Conservation (phyloP, 2,797 vertebrate species). For the Oreonectes daqikongensis region DNA sequence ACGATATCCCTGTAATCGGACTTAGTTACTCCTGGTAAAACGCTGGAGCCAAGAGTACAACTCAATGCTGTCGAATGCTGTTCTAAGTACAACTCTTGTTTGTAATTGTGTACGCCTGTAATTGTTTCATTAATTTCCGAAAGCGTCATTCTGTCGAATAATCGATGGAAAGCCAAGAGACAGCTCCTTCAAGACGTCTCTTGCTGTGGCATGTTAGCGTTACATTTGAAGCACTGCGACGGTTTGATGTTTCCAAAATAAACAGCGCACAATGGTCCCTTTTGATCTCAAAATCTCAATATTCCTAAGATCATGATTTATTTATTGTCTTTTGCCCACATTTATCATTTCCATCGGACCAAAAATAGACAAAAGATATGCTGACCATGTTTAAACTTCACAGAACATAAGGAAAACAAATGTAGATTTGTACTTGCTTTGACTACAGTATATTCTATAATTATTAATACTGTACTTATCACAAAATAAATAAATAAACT, state of each 20-base stretch:
- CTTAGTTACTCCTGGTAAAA: constrained; percentile 11
- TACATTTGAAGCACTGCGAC: constrained; percentile 36
- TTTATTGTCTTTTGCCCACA: constrained; percentile 6
- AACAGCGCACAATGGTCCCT: constrained; percentile 44
- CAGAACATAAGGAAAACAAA: not conserved
- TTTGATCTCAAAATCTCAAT: constrained; percentile 13
- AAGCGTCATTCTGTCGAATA: constrained; percentile 35
- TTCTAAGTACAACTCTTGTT: not conserved
- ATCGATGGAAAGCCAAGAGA: constrained; percentile 46
- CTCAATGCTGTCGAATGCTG: not conserved
- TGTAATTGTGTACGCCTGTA: constrained; percentile 2
- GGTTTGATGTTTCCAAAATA: constrained; percentile 48
- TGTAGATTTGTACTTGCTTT: not conserved
- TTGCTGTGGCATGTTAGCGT: constrained; percentile 27
- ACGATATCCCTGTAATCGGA: constrained; percentile 29
- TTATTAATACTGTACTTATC: not conserved
- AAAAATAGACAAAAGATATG: constrained; percentile 34
- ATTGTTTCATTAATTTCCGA: constrained; percentile 11
- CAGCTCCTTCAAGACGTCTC: constrained; percentile 19
- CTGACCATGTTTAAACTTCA: constrained; percentile 19
- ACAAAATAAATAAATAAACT: not conserved
- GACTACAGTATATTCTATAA: not conserved
- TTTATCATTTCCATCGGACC: constrained; percentile 21
- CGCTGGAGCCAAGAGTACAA: not conserved
- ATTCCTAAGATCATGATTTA: constrained; percentile 33